Evolutionary conservation across 2,888 invertebrate genomes (phyloP), one percentile per base, ranked within the genome.

Genomic region (Agrotis segetum): DNA sequence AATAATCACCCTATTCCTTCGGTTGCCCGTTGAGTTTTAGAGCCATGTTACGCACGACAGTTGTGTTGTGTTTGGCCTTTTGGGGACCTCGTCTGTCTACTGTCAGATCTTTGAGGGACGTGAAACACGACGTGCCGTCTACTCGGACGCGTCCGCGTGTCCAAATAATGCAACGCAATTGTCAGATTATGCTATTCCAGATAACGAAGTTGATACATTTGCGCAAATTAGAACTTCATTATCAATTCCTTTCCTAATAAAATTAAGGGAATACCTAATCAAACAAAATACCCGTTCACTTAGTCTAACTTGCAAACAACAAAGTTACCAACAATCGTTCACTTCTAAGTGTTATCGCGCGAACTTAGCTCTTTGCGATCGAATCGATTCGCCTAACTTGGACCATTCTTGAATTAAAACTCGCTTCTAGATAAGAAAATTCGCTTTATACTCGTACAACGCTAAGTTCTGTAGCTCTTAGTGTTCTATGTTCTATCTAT

Each of bases 301-400:
- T 62, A 58, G 21, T 13, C 11, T 49, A 68, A 59, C 61, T 67
- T 29, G n/a, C 21, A 4, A 61, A 64, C 40, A 60, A 64, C 56
- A 59, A 77, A 83, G 70, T 83, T 80, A 44, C 52, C 17, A 65
- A 81, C 81, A 71, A 69, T 82, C 69, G 67, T 60, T 73, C 63
- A 66, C 58, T 78, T 64, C 53, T 58, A 69, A 76, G 61, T 72
- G 53, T 76, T 81, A 81, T 81, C 81, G 67, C 17, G 44, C 13
- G 56, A 81, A 81, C 68, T 81, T 79, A 62, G 64, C 62, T 59
- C 67, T 71, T 53, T 61, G 59, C 67, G 29, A 74, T 74, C 62
- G 40, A 74, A 76, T 44, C 58, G 69, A 71, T 73, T 70, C 53
- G 16, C 58, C 61, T 21, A 71, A 81, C 71, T 80, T 65, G 55